These are phyloP conservation scores for Madoqua kirkii DNA, from an alignment of 2,113 vertebrate species.

Conservation along the genomic window DNA sequence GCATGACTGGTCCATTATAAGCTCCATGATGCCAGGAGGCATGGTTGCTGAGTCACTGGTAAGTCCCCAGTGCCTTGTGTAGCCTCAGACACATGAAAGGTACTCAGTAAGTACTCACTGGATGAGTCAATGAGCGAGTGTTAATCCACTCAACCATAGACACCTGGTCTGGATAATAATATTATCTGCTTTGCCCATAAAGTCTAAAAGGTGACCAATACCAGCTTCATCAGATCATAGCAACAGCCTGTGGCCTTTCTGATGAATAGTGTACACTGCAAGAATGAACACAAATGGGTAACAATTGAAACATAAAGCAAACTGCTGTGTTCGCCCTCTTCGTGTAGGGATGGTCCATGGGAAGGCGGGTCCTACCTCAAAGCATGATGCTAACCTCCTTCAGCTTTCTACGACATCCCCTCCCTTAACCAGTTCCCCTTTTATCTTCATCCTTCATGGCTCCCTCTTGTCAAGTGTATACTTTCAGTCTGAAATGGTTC, in stretches of 20 bases:
- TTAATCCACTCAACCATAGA: neutral
- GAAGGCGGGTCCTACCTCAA: rapidly evolving
- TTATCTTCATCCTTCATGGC: neutral
- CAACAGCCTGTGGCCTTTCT: neutral
- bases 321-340: rapidly evolving
- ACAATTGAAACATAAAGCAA: rapidly evolving
- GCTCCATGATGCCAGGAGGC: neutral
- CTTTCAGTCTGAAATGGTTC: neutral
- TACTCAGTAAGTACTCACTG: rapidly evolving
- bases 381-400: rapidly evolving
- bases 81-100: neutral
- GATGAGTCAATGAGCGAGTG: neutral
- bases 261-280: neutral
- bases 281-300: neutral
- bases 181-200: neutral
- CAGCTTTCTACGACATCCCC: neutral
- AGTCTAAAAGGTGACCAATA: neutral
- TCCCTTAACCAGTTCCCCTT: neutral
- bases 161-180: neutral
- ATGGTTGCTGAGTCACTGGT: neutral
- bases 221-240: neutral
- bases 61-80: rapidly evolving
- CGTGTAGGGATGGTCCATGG: rapidly evolving
- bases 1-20: rapidly evolving
- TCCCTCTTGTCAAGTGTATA: neutral